Evolutionary conservation across 2,113 vertebrate genomes (phyloP), one percentile per base, ranked within the genome.

Genomic region (Gymnarchus niloticus): DNA sequence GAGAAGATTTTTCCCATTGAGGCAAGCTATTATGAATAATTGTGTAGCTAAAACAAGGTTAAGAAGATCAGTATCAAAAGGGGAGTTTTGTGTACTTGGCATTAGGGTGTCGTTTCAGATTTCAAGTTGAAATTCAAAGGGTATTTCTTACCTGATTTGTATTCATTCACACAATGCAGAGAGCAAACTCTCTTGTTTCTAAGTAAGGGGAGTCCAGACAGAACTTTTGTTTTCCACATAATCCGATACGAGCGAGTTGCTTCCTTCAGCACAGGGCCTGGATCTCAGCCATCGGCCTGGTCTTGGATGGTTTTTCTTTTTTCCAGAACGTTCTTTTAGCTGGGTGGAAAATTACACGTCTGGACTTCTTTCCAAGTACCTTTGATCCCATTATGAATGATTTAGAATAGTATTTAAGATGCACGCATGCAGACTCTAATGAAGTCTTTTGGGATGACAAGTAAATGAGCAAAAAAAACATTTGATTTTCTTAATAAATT

Each of bases 91-190:
- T 92, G 91, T 69, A 89, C 89, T 87, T 90, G 85, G 89, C 89
- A 85, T 90, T 83, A 91, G 92, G 91, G 89, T 92, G 90, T 93
- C 90, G 93, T 91, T 83, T 94, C 90, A 57, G 89, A 90, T 94
- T 94, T 93, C 94, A 86, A 90, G 91, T 92, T 91, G 91, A 91
- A 93, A 92, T 91, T 90, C 91, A 89, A 91, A 93, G 93, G 93
- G 92, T 94, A 78, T 94, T 94, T 93, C 93, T 94, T 94, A 94
- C 93, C 93, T 93, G 93, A 93, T 93, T 94, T 94, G 91, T 94
- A 93, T 94, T 93, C 93, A 92, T 92, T 93, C 92, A 92, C 94
- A 94, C 92, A 94, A 94, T 92, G 92, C 91, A 87, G 88, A 88
- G 90, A 90, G 88, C 91, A 89, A 91, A 89, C 89, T 93, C 92